phyloP scores from a whole-genome alignment of 1,140 invertebrate species.

The Aphelenchoides besseyi region DNA sequence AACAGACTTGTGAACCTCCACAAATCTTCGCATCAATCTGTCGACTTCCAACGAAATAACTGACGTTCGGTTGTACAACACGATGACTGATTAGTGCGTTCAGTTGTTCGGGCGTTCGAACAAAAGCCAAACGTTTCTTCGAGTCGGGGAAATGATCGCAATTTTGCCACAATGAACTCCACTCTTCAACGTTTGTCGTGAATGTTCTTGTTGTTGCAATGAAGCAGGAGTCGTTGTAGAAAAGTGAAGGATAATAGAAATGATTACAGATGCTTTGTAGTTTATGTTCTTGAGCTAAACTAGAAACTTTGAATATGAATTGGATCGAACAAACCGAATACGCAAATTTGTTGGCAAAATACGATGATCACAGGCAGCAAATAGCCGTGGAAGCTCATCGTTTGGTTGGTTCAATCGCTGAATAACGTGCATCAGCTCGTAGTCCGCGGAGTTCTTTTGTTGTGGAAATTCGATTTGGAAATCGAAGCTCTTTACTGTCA shows the following conservation, averaged over 20 bases:
- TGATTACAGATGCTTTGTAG: not conserved
- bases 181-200: not conserved
- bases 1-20: not conserved
- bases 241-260: not conserved
- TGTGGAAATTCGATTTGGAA: too few species aligned
- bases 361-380: too few species aligned
- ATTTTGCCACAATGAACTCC: not conserved
- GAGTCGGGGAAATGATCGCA: not conserved
- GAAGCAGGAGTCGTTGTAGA: slow-evolving; percentile 6
- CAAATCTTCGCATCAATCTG: not conserved
- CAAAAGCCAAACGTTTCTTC: slow-evolving; percentile 7
- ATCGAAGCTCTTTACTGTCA: too few species aligned
- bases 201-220: not conserved
- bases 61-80: not conserved
- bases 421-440: too few species aligned
- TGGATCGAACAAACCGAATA: not conserved
- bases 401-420: too few species aligned
- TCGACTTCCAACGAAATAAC: not conserved
- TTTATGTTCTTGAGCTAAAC: slow-evolving; percentile 2
- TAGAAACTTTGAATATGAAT: slow-evolving; percentile 1
- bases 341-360: not conserved
- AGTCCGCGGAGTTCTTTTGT: too few species aligned
- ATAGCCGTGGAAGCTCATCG: too few species aligned
- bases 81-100: not conserved
- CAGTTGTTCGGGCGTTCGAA: slow-evolving; percentile 8